Evolutionary conservation across 2,797 vertebrate species (phyloP).

Genomic region (Geranospiza caerulescens): DNA sequence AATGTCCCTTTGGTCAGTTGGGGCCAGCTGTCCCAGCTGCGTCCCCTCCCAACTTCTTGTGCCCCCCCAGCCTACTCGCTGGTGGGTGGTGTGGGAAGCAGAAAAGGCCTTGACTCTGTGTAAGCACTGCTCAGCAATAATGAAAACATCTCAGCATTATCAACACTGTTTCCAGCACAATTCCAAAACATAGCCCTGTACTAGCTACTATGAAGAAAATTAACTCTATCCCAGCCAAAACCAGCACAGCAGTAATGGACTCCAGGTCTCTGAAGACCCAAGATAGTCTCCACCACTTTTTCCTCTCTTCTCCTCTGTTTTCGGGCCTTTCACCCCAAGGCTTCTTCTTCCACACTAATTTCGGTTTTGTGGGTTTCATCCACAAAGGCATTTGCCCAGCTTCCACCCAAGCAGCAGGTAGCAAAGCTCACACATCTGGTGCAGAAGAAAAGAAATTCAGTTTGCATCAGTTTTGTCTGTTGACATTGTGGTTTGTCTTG

Average conservation of each 20-base stretch:
- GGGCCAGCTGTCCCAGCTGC: neutral
- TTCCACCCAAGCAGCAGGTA: neutral
- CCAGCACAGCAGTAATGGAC: neutral
- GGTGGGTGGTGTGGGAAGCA: neutral
- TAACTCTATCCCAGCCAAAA: neutral
- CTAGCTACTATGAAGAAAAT: neutral
- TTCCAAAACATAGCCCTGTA: neutral
- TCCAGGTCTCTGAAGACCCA: neutral
- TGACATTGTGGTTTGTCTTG: conserved; percentile 27
- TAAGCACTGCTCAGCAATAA: neutral
- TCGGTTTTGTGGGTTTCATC: neutral
- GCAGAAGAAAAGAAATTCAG: neutral
- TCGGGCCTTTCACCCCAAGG: neutral
- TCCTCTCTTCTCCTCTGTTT: neutral
- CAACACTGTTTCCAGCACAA: neutral
- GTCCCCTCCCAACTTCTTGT: neutral
- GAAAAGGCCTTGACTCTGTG: neutral
- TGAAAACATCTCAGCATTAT: neutral
- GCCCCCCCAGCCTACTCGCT: neutral
- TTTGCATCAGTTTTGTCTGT: conserved; percentile 37
- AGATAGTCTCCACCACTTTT: neutral
- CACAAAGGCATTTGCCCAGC: neutral
- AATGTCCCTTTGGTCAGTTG: neutral
- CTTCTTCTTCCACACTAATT: neutral
- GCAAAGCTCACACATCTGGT: neutral